Evolutionary conservation across 2,113 vertebrate genomes (phyloP).

Genomic region (Puffinus mauretanicus): DNA sequence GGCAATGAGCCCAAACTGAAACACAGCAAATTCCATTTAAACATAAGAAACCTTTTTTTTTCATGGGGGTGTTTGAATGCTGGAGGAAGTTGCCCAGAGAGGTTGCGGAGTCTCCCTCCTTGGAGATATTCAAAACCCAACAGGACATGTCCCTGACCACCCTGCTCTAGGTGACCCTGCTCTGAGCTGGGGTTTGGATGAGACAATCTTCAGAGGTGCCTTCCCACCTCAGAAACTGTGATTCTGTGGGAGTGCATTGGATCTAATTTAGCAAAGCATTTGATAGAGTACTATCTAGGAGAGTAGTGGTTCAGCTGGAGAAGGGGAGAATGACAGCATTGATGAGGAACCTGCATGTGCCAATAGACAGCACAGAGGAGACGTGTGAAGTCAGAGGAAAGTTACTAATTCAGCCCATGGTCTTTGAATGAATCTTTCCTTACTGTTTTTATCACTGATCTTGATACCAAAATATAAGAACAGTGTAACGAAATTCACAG

Average conservation of each 20-base stretch:
- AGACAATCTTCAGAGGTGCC: not conserved
- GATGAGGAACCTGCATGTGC: not conserved
- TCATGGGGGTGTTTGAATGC: not conserved
- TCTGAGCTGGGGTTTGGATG: not conserved
- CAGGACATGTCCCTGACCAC: not conserved
- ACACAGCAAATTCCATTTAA: not conserved
- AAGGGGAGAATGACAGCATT: not conserved
- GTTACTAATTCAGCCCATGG: not conserved
- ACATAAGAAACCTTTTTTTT: not conserved
- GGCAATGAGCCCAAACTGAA: not conserved
- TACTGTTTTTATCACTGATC: not conserved
- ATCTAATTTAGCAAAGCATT: not conserved
- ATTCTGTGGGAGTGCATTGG: not conserved
- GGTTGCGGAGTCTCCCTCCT: not conserved
- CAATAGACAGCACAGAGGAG: not conserved
- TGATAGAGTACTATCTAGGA: not conserved
- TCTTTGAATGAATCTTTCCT: not conserved
- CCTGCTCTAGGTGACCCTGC: not conserved
- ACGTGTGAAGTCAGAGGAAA: not conserved
- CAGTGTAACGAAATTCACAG: not conserved
- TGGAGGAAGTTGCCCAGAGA: not conserved
- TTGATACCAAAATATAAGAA: not conserved
- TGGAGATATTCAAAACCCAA: not conserved
- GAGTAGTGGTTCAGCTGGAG: not conserved
- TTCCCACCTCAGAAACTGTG: not conserved